phyloP scores from a whole-genome alignment of 2,113 vertebrate genomes.

The Sterna hirundo region DNA sequence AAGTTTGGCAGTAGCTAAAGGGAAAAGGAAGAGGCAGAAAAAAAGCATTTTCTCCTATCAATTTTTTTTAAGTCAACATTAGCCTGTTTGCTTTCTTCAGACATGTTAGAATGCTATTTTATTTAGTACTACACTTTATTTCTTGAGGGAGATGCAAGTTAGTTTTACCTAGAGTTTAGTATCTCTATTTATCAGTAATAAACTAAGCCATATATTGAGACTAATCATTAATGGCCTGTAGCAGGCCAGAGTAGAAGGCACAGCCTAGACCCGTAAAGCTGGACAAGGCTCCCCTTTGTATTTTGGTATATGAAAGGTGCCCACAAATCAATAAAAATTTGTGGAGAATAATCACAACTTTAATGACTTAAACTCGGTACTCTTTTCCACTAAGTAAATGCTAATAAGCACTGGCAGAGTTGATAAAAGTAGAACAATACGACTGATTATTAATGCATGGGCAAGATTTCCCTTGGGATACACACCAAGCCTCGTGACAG shows the following conservation, averaged over 20 bases:
- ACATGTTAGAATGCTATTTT: neutral
- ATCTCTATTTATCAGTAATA: neutral
- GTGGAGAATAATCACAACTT: neutral
- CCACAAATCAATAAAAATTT: neutral
- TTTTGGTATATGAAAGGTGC: neutral
- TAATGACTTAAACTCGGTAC: neutral
- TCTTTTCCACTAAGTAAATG: neutral
- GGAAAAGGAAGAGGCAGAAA: neutral
- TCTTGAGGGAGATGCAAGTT: neutral
- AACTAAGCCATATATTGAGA: neutral
- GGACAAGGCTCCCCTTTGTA: neutral
- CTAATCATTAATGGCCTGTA: neutral
- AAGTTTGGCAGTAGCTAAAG: neutral
- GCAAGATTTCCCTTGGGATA: neutral
- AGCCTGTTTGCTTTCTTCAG: neutral
- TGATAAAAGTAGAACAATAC: constrained; percentile 20
- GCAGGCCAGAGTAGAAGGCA: neutral
- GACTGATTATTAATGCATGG: neutral
- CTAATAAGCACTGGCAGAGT: neutral
- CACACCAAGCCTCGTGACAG: neutral
- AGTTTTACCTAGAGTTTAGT: neutral
- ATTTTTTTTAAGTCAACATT: neutral
- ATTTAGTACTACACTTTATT: neutral
- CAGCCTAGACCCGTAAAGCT: neutral
- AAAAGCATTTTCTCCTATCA: neutral